Base-by-base conservation (phyloP, 2,888 invertebrate species). In the Cataglyphis cursor region DNA sequence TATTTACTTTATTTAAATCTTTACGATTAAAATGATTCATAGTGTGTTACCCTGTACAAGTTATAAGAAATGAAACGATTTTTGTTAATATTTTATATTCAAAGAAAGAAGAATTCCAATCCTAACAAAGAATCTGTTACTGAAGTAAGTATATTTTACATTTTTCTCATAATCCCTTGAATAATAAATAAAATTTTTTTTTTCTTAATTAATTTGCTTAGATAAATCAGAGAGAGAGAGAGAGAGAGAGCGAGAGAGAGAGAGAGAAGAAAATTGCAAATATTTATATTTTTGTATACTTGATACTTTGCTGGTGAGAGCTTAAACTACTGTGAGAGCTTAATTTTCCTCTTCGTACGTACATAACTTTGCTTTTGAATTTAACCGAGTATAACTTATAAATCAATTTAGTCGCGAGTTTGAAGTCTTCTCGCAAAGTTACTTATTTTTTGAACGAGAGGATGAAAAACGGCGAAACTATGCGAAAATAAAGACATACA, bases 341-440 rank as follows among this genome's bases (percentile, higher is more conserved):
- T 44, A 28, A 48, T 68, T 21, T 48, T 24, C 35, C 59, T n/a
- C 12, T 28, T 12, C 38, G 9, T 35, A 24, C 72, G 24, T 44
- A 12, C 18, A n/a, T 21, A 44, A 18, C 24, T 51, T 51, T 35
- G 18, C 35, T 48, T 44, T 15, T 35, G 21, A 44, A 44, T 59
- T 80, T 59, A 35, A 35, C 35, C 21, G 24, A 9, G 44, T 10
- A 5, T 28, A 44, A 72, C 59, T 70, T 70, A 35, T 72, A 80
- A 80, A 61, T 80, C 59, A 70, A 80, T 80, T 59, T 24, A 21
- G 12, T 59, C 44, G 18, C 44, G 59, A 51, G n/a, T 12, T n/a
- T 54, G 35, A 59, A 80, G 48, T 70, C 70, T 59, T 72, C 18
- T n/a, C 35, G 35, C 35, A 12, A 70, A 80, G 70, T 80, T 80